Conservation (phyloP, 2,113 vertebrate species). For the Actinemys pallida region DNA sequence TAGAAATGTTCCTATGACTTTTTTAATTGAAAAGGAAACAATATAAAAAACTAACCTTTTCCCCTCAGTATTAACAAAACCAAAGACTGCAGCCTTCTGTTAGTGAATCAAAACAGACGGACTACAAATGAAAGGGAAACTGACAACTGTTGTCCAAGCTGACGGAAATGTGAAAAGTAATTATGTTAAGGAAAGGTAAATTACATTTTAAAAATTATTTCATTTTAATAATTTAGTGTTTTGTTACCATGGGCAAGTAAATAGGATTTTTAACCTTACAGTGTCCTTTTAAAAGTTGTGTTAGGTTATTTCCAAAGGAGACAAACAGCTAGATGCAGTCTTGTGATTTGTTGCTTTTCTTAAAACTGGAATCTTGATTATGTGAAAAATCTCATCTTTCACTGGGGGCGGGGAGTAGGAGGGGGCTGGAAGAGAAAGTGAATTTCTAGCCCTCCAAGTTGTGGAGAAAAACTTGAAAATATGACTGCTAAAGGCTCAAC, state of each 20-base stretch:
- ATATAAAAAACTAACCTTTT: neutral
- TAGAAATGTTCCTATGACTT: neutral
- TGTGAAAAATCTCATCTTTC: too few species aligned
- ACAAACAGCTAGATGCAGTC: neutral
- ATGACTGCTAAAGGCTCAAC: neutral
- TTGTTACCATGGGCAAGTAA: neutral
- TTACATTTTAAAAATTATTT: neutral
- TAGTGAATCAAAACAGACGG: neutral
- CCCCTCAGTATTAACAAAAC: neutral
- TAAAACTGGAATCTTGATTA: neutral
- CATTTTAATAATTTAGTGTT: neutral
- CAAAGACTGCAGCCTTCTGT: neutral
- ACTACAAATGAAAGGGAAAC: neutral
- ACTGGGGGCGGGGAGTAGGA: rapidly evolving
- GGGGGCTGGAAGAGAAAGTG: too few species aligned
- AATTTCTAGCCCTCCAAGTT: too few species aligned
- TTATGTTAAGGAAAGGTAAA: neutral
- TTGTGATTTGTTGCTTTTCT: neutral
- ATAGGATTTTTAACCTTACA: neutral
- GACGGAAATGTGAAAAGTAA: neutral
- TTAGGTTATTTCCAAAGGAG: neutral
- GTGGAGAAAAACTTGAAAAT: neutral
- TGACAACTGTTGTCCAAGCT: neutral
- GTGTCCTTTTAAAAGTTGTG: neutral
- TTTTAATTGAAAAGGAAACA: neutral